Evolutionary conservation across 2,797 vertebrate genomes (phyloP), one percentile per base, ranked within the genome.

Genomic region (Sphenodon punctatus): DNA sequence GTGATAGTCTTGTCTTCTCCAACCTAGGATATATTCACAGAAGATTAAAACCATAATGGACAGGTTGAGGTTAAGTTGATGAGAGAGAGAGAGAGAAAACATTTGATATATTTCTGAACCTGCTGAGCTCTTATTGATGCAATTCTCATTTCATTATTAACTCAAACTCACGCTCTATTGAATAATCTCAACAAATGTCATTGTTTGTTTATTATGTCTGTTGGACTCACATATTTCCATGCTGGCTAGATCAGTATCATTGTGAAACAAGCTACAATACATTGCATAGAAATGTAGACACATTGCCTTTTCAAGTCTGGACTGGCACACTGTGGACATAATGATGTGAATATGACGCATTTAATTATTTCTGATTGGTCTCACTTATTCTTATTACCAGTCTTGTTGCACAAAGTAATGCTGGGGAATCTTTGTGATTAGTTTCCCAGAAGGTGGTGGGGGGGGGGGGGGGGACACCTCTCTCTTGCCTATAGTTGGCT

Each of bases 71-170:
- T 70, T 73, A 67, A 46, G 36, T 49, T n/a, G 6, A 55, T 23
- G 67, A 25, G n/a, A n/a, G n/a, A n/a, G n/a, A 11, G 1, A 43
- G 32, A 79, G 43, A 51, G 56, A 43, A 49, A 63, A 34, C 25
- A 39, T 61, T 30, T 13, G 12, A 81, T 2, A 6, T 53, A 58
- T 25, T 46, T 81, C 46, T 58, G 0, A 79, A 73, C 39, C 6
- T 53, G 15, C 8, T 7, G 48, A n/a, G 69, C n/a, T 2, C 14
- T 82, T n/a, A 82, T 69, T 74, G 87, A 80, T 42, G 34, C 34
- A 61, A 17, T 65, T 23, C 42, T 86, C 27, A 16, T 69, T 80
- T 72, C 16, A 70, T 79, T 90, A 71, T 64, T 70, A 88, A 68
- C 42, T 88, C 43, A 51, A 17, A 60, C 23, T 39, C 63, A 38